Conservation (phyloP, 37 sponge, comb jelly and placozoan genomes). For the Eunapius fragilis region DNA sequence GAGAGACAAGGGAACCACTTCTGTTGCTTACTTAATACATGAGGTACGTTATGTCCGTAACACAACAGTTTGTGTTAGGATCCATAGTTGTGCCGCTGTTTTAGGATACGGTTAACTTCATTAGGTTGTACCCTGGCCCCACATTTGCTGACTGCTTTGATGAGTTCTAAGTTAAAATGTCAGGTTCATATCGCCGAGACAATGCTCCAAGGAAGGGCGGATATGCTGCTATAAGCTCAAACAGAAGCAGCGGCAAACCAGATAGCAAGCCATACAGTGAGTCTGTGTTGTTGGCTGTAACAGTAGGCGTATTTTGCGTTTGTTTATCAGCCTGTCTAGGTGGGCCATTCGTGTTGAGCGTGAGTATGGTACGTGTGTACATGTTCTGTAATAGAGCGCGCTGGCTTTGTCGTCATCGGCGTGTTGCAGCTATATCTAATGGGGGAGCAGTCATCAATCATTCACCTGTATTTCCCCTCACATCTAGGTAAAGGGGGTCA, state of each 20-base stretch:
- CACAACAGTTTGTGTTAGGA: not conserved
- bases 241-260: not conserved
- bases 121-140: not conserved
- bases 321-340: not conserved
- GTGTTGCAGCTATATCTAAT: not conserved
- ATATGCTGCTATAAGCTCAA: constrained; percentile 39
- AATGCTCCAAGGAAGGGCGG: constrained; percentile 4
- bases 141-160: constrained; percentile 13
- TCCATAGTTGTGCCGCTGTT: not conserved
- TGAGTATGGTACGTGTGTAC: not conserved
- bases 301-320: not conserved
- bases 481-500: constrained; percentile 11
- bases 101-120: not conserved
- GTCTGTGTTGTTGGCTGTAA: not conserved
- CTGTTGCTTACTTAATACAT: not conserved
- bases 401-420: not conserved
- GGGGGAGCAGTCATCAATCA: not conserved
- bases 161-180: constrained; percentile 29
- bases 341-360: too few species aligned
- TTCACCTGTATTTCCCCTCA: not conserved
- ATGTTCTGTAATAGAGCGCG: not conserved
- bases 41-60: not conserved
- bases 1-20: not conserved
- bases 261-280: not conserved
- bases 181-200: constrained; percentile 7